Base-by-base conservation (phyloP, 1,140 invertebrate species). In the Euwallacea similis region DNA sequence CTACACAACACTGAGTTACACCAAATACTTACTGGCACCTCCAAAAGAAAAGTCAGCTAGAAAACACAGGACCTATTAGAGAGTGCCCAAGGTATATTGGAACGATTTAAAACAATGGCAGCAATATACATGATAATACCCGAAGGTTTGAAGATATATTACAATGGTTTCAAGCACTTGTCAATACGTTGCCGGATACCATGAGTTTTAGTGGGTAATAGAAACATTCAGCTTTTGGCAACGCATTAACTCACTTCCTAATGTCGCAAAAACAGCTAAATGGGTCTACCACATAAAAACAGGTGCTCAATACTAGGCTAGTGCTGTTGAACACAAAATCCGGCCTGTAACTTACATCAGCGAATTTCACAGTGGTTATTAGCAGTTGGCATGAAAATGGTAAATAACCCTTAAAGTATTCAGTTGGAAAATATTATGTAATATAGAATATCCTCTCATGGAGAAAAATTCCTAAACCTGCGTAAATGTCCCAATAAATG, bases 11-110 rank as follows among this genome's bases (percentile, higher is more conserved):
- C 21, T 33, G 21, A 33, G 21, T 33, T 33, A 33, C 21, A 33
- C 21, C 21, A 33, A 33, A 33, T 82, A 93, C 91, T 93, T 91
- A 93, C 91, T 93, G 85, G 90, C 88, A 86, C 91, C 91, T 92
- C 88, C 91, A 90, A 90, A 89, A 83, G 89, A 86, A 78, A 88
- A 89, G 86, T 91, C 90, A 87, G 89, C 91, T 93, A 87, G 42
- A 77, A 76, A 63, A 33, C 21, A 33, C 21, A 33, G 21, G 21
- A 33, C 21, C 4, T 33, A 33, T 33, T 33, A 33, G 21, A 33
- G 21, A 33, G 21, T 33, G 21, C 21, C 21, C 4, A 33, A 33
- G 21, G 21, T 33, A 33, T 4, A 33, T 33, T 33, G 21, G 4
- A 33, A 33, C 21, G 21, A 33, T 33, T 33, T 33, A 33, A 33